phyloP scores from a whole-genome alignment of 1,140 invertebrate species.

The Scaptomyza graminum region DNA sequence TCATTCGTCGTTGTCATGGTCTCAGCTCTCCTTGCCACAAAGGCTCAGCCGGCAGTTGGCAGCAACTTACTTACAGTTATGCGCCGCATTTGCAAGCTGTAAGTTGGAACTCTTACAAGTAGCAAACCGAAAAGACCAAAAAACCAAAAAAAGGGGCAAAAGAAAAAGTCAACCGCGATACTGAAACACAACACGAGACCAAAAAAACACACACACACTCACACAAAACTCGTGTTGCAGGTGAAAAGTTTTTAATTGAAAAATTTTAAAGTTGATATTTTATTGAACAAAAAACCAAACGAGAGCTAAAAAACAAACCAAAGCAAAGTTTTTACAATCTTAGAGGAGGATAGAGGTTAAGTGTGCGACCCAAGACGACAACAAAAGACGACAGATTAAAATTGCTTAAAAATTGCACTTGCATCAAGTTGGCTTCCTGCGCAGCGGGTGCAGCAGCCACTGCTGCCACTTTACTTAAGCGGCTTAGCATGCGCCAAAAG shows the following conservation, averaged over 20 bases:
- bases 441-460: constrained; percentile 39
- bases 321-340: constrained; percentile 3
- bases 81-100: constrained; percentile 62
- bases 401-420: constrained; percentile 31
- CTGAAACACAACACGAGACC: not conserved
- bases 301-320: constrained; percentile 7
- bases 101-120: constrained; percentile 75
- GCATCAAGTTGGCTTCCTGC: constrained; percentile 3
- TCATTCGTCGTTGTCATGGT: constrained; percentile 12
- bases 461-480: constrained; percentile 58
- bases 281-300: constrained; percentile 54
- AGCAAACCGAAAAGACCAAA: constrained; percentile 31
- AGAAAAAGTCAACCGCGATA: constrained; percentile 4
- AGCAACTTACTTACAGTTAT: constrained; percentile 73
- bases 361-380: constrained; percentile 34
- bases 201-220: not conserved
- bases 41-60: constrained; percentile 26
- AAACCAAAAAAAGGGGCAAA: constrained; percentile 9
- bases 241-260: constrained; percentile 80
- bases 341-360: constrained; percentile 37
- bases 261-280: constrained; percentile 69
- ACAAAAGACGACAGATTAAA: constrained; percentile 29
- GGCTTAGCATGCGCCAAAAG: constrained; percentile 49
- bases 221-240: constrained; percentile 15
- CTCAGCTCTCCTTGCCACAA: constrained; percentile 34